Conservation (phyloP, 2,113 vertebrate species). For the Anarhynchus alexandrinus region DNA sequence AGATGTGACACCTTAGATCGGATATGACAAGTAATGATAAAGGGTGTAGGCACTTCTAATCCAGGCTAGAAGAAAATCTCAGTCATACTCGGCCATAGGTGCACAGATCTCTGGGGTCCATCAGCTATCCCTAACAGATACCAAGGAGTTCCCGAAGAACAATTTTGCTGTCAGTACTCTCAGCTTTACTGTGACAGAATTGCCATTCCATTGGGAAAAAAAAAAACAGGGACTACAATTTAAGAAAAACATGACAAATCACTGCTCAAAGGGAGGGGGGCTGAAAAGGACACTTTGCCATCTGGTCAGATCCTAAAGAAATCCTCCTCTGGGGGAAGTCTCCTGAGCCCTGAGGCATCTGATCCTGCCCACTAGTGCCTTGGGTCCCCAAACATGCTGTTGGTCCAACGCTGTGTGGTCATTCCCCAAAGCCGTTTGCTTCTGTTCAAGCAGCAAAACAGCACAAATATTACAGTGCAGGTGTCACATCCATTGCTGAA, state of each 20-base stretch:
- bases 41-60: not conserved
- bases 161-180: not conserved
- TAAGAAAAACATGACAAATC: not conserved
- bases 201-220: not conserved
- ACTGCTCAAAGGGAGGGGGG: not conserved
- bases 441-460: not conserved
- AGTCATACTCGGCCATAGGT: not conserved
- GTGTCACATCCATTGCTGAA: not conserved
- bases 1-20: not conserved
- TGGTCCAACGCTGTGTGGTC: not conserved
- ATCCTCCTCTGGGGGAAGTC: not conserved
- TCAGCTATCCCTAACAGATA: not conserved
- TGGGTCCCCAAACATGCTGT: fast-evolving
- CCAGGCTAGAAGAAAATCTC: not conserved
- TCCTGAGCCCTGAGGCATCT: not conserved
- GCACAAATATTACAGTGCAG: not conserved
- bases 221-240: not conserved
- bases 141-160: not conserved
- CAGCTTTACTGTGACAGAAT: not conserved
- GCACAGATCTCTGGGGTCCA: not conserved
- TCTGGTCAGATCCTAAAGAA: not conserved
- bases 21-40: not conserved
- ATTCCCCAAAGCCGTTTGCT: not conserved
- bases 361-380: not conserved
- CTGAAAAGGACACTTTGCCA: not conserved